Base-by-base conservation (phyloP, 2,888 invertebrate genomes). In the Acronicta psi region DNA sequence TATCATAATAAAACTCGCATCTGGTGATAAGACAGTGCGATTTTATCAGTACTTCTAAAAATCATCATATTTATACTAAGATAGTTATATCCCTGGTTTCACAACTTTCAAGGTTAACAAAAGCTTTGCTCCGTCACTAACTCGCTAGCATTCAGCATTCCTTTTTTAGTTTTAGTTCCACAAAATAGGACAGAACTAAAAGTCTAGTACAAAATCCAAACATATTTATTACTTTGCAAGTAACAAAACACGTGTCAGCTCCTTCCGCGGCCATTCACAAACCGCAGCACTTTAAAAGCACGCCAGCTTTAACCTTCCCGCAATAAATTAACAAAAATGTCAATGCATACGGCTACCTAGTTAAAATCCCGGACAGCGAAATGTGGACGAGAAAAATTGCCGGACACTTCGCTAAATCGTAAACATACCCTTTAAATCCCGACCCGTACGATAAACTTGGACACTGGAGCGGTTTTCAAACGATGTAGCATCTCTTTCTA, bases 381-480 rank as follows among this genome's bases (percentile, higher is more conserved):
- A 66, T 57, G 56, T 43, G 41, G 36, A 51, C 43, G 49, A 43
- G 64, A 75, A 75, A 65, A 68, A 74, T 75, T 61, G 53, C 46
- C 47, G 64, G 62, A 68, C 68, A 58, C 52, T 59, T 49, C 53
- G 57, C 55, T 68, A 66, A 60, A 75, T 63, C 73, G 56, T 65
- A 69, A 63, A 74, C 65, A 73, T 73, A 61, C 69, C 69, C 69
- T 63, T 61, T 75, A 75, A 72, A 69, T 65, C 69, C 67, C 41
- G 37, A 29, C 45, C 60, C 46, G 56, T 44, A 46, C 56, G 50
- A 58, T 73, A 73, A 60, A 69, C 55, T 63, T 60, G 63, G 55
- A 49, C 34, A 59, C 25, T 31, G 55, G 43, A 64, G 46, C 59
- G 58, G 50, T 69, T 69, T 59, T 40, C 59, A 59, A 73, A 57